phyloP scores from a whole-genome alignment of 2,797 vertebrate species.

The Furcifer pardalis region DNA sequence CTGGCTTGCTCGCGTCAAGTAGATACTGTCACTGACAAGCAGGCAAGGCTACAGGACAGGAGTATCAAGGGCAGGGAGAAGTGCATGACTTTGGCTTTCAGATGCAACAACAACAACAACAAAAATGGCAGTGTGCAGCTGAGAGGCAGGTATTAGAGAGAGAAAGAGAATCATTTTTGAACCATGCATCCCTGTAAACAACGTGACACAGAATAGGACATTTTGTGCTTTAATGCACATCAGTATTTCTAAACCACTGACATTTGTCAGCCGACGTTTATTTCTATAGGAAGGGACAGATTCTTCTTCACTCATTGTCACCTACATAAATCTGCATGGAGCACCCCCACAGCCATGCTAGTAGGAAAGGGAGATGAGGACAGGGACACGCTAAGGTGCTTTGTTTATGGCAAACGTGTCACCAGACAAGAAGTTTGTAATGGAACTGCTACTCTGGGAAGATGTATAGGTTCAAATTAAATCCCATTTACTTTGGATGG shows the following conservation, averaged over 20 bases:
- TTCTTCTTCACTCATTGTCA: neutral
- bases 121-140: neutral
- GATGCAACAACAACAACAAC: neutral
- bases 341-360: neutral
- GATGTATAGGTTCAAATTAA: fast-evolving
- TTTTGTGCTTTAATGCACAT: neutral
- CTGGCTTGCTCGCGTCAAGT: conserved; percentile 61
- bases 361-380: neutral
- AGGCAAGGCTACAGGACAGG: conserved; percentile 50
- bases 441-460: neutral
- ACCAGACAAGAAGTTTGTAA: neutral
- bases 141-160: neutral
- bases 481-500: fast-evolving
- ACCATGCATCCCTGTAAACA: neutral
- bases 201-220: neutral
- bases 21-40: conserved; percentile 63
- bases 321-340: neutral
- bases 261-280: neutral
- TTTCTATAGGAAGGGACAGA: neutral
- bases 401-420: neutral
- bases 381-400: neutral
- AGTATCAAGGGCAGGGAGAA: conserved; percentile 33
- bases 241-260: neutral
- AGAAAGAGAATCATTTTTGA: neutral
- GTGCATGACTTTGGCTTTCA: conserved; percentile 19